Conservation (phyloP, 1,140 invertebrate species). For the Lepidurus packardi region DNA sequence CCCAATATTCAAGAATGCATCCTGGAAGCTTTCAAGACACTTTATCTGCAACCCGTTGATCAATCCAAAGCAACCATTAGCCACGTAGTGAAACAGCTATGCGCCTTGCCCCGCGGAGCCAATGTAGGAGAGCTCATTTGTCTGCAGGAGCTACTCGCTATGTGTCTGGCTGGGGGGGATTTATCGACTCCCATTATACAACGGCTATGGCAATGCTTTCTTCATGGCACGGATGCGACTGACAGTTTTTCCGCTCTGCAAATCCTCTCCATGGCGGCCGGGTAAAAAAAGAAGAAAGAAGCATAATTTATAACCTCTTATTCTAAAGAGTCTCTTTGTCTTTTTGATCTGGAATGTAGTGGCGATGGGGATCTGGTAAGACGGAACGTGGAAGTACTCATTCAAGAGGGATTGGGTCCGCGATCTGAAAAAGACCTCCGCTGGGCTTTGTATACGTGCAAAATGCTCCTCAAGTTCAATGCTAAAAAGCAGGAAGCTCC, state of each 20-base stretch:
- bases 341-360: conserved; percentile 68
- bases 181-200: conserved; percentile 49
- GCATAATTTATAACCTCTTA: conserved; percentile 40
- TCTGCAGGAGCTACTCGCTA: conserved; percentile 60
- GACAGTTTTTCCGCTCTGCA: conserved; percentile 60
- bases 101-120: conserved; percentile 53
- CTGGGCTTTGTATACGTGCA: conserved; percentile 55
- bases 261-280: conserved; percentile 67
- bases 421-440: conserved; percentile 50
- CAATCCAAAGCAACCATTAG: conserved; percentile 44
- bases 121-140: conserved; percentile 60
- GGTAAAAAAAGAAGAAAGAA: conserved; percentile 61
- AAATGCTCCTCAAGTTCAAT: conserved; percentile 52
- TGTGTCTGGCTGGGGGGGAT: conserved; percentile 59
- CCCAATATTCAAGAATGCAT: conserved; percentile 57
- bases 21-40: conserved; percentile 55
- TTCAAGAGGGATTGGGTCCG: conserved; percentile 53
- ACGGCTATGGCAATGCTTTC: conserved; percentile 38
- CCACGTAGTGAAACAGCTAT: conserved; percentile 56
- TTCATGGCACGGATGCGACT: not conserved
- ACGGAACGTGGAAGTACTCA: conserved; percentile 55
- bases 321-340: conserved; percentile 45
- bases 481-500: conserved; percentile 39
- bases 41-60: conserved; percentile 50
- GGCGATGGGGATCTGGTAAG: conserved; percentile 50